These are phyloP conservation scores for Pedionomus torquatus DNA, from an alignment of 2,113 vertebrate genomes.

Conservation along the genomic window DNA sequence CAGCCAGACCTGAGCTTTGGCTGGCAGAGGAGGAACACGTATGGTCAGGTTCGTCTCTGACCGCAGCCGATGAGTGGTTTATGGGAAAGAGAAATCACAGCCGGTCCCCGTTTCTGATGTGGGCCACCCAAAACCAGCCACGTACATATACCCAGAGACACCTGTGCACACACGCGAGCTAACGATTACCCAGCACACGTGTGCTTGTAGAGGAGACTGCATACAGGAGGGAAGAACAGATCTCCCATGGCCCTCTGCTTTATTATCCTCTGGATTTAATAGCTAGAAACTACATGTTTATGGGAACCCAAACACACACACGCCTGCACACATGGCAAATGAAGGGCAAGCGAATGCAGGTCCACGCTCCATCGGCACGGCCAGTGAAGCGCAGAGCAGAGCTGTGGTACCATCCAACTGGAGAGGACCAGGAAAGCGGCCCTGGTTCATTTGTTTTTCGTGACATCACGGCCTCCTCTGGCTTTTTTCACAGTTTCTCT, in stretches of 20 bases:
- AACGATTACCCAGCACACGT: not conserved
- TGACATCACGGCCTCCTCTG: conserved; percentile 64
- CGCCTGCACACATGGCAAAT: not conserved
- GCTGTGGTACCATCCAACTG: not conserved
- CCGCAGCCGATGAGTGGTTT: not conserved
- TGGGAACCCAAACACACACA: not conserved
- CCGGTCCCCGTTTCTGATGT: not conserved
- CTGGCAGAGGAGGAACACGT: not conserved
- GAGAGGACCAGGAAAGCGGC: conserved; percentile 1
- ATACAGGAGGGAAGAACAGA: not conserved
- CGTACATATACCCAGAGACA: not conserved
- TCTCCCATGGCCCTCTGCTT: not conserved
- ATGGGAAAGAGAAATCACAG: not conserved
- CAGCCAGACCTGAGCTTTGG: not conserved
- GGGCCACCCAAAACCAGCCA: not conserved
- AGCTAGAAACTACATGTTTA: not conserved
- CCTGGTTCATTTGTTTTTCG: conserved; percentile 12
- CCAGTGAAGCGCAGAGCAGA: not conserved
- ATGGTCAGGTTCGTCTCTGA: not conserved
- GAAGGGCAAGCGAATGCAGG: not conserved
- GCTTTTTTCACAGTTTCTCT: conserved; percentile 62
- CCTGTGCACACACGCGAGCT: not conserved
- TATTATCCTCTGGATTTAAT: not conserved
- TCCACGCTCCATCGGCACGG: not conserved
- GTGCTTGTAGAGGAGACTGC: not conserved